Evolutionary conservation across 2,888 invertebrate species (phyloP).

Genomic region (Odontocerum albicorne): DNA sequence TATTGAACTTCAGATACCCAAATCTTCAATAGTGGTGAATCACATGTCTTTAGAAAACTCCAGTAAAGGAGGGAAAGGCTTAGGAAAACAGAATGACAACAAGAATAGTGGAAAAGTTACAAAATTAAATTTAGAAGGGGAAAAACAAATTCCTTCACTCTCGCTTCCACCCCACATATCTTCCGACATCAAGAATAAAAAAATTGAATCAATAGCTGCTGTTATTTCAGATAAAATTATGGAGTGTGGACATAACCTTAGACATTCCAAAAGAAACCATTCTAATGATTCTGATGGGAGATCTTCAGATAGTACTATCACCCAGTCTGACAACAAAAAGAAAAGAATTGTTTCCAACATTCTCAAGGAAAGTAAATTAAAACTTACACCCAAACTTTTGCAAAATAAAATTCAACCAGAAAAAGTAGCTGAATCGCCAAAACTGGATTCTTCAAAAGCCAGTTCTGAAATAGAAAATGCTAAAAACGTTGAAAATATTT

Average conservation of each 20-base stretch:
- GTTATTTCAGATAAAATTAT: slow-evolving; percentile 56
- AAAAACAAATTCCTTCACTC: slow-evolving; percentile 51
- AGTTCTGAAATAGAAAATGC: slow-evolving; percentile 43
- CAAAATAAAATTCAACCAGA: slow-evolving; percentile 52
- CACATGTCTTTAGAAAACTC: slow-evolving; percentile 46
- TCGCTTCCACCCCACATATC: slow-evolving; percentile 40
- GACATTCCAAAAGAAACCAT: slow-evolving; percentile 52
- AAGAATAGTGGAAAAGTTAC: slow-evolving; percentile 31
- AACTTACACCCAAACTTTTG: slow-evolving; percentile 47
- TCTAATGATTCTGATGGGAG: slow-evolving; percentile 44
- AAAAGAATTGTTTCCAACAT: slow-evolving; percentile 51
- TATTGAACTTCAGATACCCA: slow-evolving; percentile 66
- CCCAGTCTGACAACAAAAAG: slow-evolving; percentile 47
- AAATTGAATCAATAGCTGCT: slow-evolving; percentile 53
- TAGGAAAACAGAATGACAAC: slow-evolving; percentile 19
- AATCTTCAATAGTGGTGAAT: slow-evolving; percentile 56
- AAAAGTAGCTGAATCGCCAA: slow-evolving; percentile 42
- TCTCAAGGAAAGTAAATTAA: slow-evolving; percentile 53
- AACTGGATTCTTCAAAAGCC: slow-evolving; percentile 38
- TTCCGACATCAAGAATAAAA: slow-evolving; percentile 50
- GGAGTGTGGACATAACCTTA: slow-evolving; percentile 55
- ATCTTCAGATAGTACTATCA: slow-evolving; percentile 39
- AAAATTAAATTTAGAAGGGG: slow-evolving; percentile 48
- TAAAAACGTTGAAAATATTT: slow-evolving; percentile 43
- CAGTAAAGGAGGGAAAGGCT: slow-evolving; percentile 8